Conservation (phyloP, 2,797 vertebrate species). For the Rhinatrema bivittatum region DNA sequence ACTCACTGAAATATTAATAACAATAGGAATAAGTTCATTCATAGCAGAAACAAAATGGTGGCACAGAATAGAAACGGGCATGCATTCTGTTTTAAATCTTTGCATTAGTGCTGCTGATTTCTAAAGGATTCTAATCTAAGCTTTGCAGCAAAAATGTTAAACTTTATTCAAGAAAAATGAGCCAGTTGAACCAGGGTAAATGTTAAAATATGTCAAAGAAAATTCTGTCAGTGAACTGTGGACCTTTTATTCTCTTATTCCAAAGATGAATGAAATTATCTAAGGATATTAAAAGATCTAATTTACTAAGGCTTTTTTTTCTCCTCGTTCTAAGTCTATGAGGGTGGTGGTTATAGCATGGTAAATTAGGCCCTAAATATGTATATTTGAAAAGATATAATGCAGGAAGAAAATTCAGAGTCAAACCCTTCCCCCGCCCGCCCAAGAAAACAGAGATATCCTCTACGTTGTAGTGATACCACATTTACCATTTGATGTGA, state of each 20-base stretch:
- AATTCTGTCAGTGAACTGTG: too few species aligned
- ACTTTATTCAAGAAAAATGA: conserved; percentile 4
- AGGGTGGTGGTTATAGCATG: too few species aligned
- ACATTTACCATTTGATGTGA: conserved; percentile 13
- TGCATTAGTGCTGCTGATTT: background rate
- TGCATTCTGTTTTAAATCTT: background rate
- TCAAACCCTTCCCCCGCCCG: too few species aligned
- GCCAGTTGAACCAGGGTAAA: rapidly evolving
- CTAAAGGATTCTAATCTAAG: background rate
- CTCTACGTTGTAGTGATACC: conserved; percentile 4
- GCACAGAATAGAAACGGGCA: background rate
- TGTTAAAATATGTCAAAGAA: too few species aligned
- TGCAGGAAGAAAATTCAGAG: too few species aligned
- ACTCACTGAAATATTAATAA: conserved; percentile 7
- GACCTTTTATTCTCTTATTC: too few species aligned
- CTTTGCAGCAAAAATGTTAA: conserved; percentile 12
- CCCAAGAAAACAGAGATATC: conserved; percentile 1
- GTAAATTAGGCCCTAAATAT: too few species aligned
- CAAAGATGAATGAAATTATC: too few species aligned
- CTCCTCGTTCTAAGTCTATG: too few species aligned
- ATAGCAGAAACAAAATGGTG: conserved; percentile 2
- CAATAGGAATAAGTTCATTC: background rate
- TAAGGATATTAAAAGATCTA: too few species aligned
- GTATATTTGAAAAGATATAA: too few species aligned
- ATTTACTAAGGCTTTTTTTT: too few species aligned